Evolutionary conservation across 2,113 vertebrate species (phyloP).

Genomic region (Epinephelus fuscoguttatus): DNA sequence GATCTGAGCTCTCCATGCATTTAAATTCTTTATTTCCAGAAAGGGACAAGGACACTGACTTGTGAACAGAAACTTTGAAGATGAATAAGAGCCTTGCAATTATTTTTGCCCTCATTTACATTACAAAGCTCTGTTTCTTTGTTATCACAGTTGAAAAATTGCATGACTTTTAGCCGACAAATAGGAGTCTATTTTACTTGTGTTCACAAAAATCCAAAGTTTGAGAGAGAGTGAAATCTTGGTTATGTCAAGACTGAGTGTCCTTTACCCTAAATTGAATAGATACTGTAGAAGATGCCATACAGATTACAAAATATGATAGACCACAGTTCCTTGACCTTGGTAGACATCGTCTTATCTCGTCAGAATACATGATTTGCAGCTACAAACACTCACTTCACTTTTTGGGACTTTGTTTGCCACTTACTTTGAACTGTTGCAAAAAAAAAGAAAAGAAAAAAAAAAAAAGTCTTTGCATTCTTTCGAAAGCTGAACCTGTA

Average conservation of each 20-base stretch:
- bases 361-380: constrained; percentile 4
- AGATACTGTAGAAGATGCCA: neutral
- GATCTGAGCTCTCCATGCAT: constrained; percentile 52
- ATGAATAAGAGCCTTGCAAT: constrained; percentile 50
- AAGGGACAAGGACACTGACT: constrained; percentile 61
- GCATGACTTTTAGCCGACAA: constrained; percentile 32
- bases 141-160: constrained; percentile 49
- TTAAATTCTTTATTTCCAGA: constrained; percentile 56
- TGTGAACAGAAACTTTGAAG: constrained; percentile 55
- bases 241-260: constrained; percentile 5
- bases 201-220: constrained; percentile 38
- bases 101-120: constrained; percentile 50
- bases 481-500: constrained; percentile 16
- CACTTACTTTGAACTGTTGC: constrained; percentile 48
- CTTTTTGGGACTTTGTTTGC: constrained; percentile 28
- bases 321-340: constrained; percentile 13
- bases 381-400: neutral
- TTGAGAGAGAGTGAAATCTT: constrained; percentile 9
- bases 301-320: constrained; percentile 5
- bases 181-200: constrained; percentile 28
- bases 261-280: neutral
- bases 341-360: constrained; percentile 19
- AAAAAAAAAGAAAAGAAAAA: neutral
- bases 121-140: constrained; percentile 55
- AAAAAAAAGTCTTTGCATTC: constrained; percentile 4